Evolutionary conservation across 2,797 vertebrate genomes (phyloP).

Genomic region (Scarus forsteni): DNA sequence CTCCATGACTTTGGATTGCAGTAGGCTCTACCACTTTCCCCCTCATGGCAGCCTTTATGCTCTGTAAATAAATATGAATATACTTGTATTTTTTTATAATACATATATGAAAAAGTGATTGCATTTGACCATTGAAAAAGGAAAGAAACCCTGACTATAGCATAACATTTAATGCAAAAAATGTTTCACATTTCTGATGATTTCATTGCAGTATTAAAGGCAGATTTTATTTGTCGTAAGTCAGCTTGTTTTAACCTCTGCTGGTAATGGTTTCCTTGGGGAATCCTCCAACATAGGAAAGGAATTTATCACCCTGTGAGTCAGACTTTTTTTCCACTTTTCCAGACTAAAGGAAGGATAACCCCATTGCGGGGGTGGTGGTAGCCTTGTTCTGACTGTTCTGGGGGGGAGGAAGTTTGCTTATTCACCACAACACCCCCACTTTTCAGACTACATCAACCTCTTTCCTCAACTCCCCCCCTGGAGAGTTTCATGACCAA

Average conservation of each 20-base stretch:
- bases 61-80: too few species aligned
- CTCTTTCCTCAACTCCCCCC: conserved; percentile 18
- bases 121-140: too few species aligned
- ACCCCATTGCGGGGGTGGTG: conserved; percentile 54
- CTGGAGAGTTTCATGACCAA: conserved; percentile 39
- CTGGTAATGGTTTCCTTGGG: conserved; percentile 68
- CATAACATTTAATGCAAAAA: not conserved
- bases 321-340: conserved; percentile 74
- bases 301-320: conserved; percentile 79
- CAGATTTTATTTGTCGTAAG: conserved; percentile 16
- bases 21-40: too few species aligned
- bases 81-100: too few species aligned
- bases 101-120: too few species aligned
- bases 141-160: too few species aligned
- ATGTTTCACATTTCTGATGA: not conserved
- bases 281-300: conserved; percentile 75
- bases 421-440: conserved; percentile 14
- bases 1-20: too few species aligned
- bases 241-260: conserved; percentile 28
- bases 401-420: conserved; percentile 45
- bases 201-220: not conserved
- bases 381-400: conserved; percentile 62
- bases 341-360: conserved; percentile 67
- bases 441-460: conserved; percentile 5
- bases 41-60: too few species aligned